Evolutionary conservation across 2,113 vertebrate species (phyloP).

Genomic region (Eretmodus cyanostictus): DNA sequence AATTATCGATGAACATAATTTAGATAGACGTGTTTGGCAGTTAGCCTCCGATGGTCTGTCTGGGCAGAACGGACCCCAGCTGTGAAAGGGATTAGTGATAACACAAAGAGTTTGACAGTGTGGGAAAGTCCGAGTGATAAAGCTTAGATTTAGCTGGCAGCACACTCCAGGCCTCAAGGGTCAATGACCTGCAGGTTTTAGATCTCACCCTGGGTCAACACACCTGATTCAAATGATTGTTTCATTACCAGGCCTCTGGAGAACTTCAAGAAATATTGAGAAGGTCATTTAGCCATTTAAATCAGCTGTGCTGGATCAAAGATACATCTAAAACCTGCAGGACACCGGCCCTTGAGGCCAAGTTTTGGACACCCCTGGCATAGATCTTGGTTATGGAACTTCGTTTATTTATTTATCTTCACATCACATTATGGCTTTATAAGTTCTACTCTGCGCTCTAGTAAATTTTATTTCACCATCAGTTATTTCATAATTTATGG

Average conservation of each 20-base stretch:
- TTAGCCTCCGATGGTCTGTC: not conserved
- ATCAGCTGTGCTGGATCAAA: not conserved
- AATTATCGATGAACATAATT: fast-evolving
- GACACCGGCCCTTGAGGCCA: fast-evolving
- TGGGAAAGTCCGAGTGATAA: not conserved
- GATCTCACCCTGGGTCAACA: not conserved
- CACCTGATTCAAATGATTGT: not conserved
- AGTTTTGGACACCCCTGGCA: not conserved
- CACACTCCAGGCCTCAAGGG: not conserved
- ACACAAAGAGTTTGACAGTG: fast-evolving
- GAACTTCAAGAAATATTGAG: fast-evolving
- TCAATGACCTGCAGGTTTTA: not conserved
- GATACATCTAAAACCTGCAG: not conserved
- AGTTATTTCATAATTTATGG: not conserved
- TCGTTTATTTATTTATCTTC: not conserved
- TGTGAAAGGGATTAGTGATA: not conserved
- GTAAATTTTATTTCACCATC: not conserved
- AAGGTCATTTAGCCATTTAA: not conserved
- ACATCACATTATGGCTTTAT: not conserved
- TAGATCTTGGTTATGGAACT: not conserved
- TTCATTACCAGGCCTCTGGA: not conserved
- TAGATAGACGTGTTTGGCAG: fast-evolving
- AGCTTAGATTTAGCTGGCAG: not conserved
- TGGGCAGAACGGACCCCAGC: not conserved
- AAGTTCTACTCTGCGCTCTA: not conserved